phyloP scores from a whole-genome alignment of 2,888 invertebrate species.

The Sarcophaga variegata region DNA sequence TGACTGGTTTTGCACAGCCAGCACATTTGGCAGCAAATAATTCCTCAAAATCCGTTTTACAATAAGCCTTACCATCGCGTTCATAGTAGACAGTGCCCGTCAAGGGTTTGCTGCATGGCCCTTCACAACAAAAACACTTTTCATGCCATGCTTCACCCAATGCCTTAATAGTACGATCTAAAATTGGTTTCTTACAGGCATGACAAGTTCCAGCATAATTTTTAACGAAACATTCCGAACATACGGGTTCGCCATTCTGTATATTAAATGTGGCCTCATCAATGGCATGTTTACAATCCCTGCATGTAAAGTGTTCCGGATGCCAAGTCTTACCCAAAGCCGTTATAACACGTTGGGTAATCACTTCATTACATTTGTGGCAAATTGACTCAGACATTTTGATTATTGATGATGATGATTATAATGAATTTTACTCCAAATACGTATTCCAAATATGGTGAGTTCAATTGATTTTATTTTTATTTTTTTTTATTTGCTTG shows the following conservation, averaged over 20 bases:
- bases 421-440: too few species aligned
- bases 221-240: slow-evolving; percentile 92
- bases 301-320: slow-evolving; percentile 96
- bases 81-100: slow-evolving; percentile 95
- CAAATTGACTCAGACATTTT: slow-evolving; percentile 76
- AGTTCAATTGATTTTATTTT: too few species aligned
- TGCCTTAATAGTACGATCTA: slow-evolving; percentile 95
- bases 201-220: slow-evolving; percentile 95
- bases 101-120: slow-evolving; percentile 90
- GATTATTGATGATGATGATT: too few species aligned
- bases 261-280: slow-evolving; percentile 94
- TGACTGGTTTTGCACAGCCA: slow-evolving; percentile 91
- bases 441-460: too few species aligned
- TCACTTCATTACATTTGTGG: slow-evolving; percentile 79
- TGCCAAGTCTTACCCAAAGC: slow-evolving; percentile 97
- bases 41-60: slow-evolving; percentile 91
- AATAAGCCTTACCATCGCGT: slow-evolving; percentile 91
- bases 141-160: slow-evolving; percentile 95
- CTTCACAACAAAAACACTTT: slow-evolving; percentile 93
- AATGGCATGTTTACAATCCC: slow-evolving; percentile 93
- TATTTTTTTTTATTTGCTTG: too few species aligned
- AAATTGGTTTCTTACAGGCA: slow-evolving; percentile 93
- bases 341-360: slow-evolving; percentile 87
- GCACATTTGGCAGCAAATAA: slow-evolving; percentile 94
- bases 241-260: slow-evolving; percentile 90